These are phyloP conservation scores for Chelidonichthys spinosus DNA, from an alignment of 2,797 vertebrate species.

Conservation along the genomic window DNA sequence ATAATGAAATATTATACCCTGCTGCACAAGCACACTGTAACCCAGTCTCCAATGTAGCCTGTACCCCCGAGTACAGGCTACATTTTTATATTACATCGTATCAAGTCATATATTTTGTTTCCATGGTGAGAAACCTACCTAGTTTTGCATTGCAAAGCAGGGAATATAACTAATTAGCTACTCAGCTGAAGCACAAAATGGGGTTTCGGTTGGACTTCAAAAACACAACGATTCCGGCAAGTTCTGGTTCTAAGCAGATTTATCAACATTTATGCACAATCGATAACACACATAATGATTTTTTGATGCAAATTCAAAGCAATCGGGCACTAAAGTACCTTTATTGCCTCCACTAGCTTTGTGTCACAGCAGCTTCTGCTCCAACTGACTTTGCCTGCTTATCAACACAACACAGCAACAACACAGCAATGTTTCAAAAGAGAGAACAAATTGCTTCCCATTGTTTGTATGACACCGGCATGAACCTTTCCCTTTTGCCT, in stretches of 20 bases:
- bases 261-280: neutral
- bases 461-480: neutral
- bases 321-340: neutral
- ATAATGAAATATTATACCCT: slow-evolving; percentile 22
- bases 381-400: neutral
- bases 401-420: no score
- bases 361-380: slow-evolving; percentile 15
- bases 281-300: neutral
- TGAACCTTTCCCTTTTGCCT: slow-evolving; percentile 5
- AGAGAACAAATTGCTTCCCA: neutral
- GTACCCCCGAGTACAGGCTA: neutral
- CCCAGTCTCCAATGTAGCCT: neutral
- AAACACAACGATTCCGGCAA: neutral
- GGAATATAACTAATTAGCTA: neutral
- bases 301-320: neutral
- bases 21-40: neutral
- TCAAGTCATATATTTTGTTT: neutral
- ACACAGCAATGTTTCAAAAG: no score
- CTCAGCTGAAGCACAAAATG: neutral
- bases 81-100: neutral
- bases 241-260: neutral
- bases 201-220: neutral
- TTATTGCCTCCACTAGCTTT: neutral
- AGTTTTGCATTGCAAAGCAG: neutral
- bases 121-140: neutral